These are phyloP conservation scores for Calyptommatus sinebrachiatus DNA, from an alignment of 2,113 vertebrate genomes.

Conservation along the genomic window DNA sequence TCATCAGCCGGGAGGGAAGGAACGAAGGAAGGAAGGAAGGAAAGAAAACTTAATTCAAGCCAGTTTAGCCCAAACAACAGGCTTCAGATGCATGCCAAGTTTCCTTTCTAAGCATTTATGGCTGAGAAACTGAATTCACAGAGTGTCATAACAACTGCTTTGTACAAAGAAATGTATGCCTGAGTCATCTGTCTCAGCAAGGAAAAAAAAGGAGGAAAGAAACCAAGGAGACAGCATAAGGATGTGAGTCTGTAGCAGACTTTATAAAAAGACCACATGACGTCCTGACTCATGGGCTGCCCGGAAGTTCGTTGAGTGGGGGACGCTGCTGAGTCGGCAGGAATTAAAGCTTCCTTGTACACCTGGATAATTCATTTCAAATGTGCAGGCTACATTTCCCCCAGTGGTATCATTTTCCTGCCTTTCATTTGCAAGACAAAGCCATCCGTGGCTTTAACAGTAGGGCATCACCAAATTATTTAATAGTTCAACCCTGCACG, in stretches of 20 bases:
- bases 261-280: background rate
- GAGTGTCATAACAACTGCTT: background rate
- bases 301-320: background rate
- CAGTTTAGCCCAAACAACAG: background rate
- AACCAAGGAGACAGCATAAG: background rate
- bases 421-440: background rate
- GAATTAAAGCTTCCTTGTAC: background rate
- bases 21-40: too few species aligned
- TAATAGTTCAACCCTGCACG: too few species aligned
- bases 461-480: too few species aligned
- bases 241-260: too few species aligned
- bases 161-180: too few species aligned
- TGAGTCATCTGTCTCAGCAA: conserved; percentile 11
- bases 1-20: too few species aligned
- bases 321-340: background rate
- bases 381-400: too few species aligned
- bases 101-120: background rate
- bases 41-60: background rate
- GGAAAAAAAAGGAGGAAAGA: too few species aligned
- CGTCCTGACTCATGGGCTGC: background rate
- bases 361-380: background rate
- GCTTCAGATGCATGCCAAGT: background rate
- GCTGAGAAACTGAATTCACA: background rate
- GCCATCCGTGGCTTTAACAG: background rate
- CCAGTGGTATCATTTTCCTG: background rate